A percentile compares a stretch with the other conserved stretches of the same genome.
Conservation (phyloP, 2,797 vertebrate species). For the Liasis olivaceus region DNA sequence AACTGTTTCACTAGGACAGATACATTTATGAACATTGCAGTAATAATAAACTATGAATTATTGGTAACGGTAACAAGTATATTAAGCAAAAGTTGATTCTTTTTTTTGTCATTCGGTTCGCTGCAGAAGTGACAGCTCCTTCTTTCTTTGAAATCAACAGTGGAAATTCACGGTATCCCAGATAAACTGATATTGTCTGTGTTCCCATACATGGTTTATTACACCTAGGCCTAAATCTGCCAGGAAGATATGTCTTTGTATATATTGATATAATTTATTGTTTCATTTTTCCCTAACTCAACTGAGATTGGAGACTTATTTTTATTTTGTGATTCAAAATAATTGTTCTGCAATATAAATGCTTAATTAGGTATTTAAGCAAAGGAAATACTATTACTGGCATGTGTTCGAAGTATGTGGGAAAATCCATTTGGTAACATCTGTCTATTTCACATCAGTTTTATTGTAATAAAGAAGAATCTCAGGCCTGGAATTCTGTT, state of each 20-base stretch:
- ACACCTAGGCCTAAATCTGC: neutral
- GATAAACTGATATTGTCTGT: neutral
- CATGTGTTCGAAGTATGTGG: neutral
- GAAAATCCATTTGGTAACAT: neutral
- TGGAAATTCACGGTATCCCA: neutral
- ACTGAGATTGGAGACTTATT: neutral
- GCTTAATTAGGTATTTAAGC: neutral
- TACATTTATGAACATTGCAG: neutral
- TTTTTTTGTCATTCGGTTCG: neutral
- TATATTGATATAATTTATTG: neutral
- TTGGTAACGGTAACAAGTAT: neutral
- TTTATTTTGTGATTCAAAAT: neutral
- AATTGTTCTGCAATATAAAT: neutral
- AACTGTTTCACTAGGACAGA: neutral
- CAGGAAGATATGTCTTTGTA: neutral
- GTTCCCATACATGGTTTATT: neutral
- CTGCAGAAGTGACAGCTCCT: neutral
- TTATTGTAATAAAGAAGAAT: neutral
- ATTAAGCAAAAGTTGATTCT: neutral
- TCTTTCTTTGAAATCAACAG: neutral
- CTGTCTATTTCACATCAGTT: neutral
- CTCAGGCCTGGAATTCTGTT: neutral
- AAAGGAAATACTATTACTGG: neutral
- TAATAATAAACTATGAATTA: neutral
- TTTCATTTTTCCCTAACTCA: neutral